Evolutionary conservation across 1,140 invertebrate species (phyloP).

Genomic region (Ostrea denselamellosa): DNA sequence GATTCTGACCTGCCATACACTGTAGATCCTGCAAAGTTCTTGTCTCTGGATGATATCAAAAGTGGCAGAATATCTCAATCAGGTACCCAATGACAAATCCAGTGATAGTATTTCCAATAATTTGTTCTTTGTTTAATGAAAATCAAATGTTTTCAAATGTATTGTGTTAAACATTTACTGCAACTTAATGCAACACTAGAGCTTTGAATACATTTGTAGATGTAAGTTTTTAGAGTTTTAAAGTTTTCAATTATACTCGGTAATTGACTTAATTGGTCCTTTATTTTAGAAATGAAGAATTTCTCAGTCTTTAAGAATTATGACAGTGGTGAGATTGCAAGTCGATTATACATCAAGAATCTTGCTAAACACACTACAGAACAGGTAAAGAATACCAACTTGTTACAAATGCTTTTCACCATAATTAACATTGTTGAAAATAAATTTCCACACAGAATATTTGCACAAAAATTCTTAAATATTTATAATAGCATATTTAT

Average conservation of each 20-base stretch:
- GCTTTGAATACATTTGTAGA: no score
- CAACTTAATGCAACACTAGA: no score
- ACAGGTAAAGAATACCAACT: conserved; percentile 76
- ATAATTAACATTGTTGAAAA: neutral
- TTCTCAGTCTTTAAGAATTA: conserved; percentile 93
- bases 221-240: no score
- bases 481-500: no score
- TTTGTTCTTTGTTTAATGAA: no score
- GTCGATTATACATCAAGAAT: conserved; percentile 94
- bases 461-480: no score
- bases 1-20: conserved; percentile 59
- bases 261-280: conserved; percentile 21
- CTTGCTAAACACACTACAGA: conserved; percentile 88
- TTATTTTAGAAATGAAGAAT: conserved; percentile 85
- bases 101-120: no score
- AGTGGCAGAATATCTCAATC: conserved; percentile 49
- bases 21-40: conserved; percentile 51
- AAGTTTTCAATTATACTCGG: no score
- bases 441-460: no score
- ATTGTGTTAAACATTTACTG: no score
- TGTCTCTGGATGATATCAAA: conserved; percentile 47
- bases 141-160: no score
- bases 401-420: neutral
- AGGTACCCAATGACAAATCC: neutral
- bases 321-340: conserved; percentile 87